These are phyloP conservation scores for Danaus plexippus DNA, from an alignment of 1,140 invertebrate genomes.

Conservation along the genomic window DNA sequence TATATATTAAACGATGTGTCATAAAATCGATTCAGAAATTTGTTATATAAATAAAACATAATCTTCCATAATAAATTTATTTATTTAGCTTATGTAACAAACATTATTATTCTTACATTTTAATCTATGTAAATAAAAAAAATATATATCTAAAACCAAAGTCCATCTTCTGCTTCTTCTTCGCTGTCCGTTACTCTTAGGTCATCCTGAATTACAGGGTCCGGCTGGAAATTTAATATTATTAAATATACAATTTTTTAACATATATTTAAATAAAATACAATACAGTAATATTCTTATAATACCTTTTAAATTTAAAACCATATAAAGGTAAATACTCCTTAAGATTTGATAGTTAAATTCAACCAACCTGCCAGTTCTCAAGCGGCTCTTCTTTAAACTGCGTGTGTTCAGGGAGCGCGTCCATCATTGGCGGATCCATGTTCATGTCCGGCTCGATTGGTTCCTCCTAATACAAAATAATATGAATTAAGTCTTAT, in stretches of 20 bases:
- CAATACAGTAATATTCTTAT: neutral
- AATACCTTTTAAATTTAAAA: neutral
- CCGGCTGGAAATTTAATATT: conserved; percentile 39
- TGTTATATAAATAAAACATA: no score
- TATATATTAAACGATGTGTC: no score
- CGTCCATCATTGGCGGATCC: conserved; percentile 43
- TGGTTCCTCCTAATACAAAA: conserved; percentile 46
- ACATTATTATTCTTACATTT: no score
- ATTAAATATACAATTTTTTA: neutral
- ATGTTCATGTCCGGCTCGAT: conserved; percentile 52
- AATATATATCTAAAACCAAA: conserved; percentile 52
- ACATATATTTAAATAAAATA: neutral
- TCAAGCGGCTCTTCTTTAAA: conserved; percentile 61
- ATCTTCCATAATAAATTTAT: no score
- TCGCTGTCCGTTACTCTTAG: conserved; percentile 65
- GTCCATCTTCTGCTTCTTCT: conserved; percentile 64
- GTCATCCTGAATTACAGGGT: conserved; percentile 65
- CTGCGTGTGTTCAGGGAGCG: conserved; percentile 28
- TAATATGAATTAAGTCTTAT: no score
- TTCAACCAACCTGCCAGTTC: conserved; percentile 52
- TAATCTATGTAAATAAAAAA: no score
- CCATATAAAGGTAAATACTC: neutral
- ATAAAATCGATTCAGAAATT: no score
- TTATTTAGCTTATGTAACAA: no score
- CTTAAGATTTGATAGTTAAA: neutral